Evolutionary conservation across 2,888 invertebrate species (phyloP).

Genomic region (Stenodema calcarata): DNA sequence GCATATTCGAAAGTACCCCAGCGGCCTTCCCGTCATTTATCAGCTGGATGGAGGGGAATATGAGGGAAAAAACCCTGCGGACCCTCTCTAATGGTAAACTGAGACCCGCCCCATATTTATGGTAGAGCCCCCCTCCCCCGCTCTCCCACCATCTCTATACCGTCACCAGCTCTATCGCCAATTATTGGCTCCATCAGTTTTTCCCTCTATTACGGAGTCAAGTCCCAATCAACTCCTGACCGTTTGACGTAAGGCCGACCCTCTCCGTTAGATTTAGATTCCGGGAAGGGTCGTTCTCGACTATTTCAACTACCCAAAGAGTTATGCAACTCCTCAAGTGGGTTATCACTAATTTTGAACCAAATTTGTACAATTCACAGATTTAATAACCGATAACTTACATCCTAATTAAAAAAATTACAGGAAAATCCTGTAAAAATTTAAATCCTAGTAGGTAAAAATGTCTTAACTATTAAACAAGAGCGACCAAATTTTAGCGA

Average conservation of each 20-base stretch:
- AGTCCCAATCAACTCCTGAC: neutral
- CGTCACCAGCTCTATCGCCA: neutral
- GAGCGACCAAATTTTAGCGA: no score
- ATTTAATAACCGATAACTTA: no score
- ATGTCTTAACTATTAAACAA: no score
- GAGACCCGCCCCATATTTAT: slow-evolving; percentile 11
- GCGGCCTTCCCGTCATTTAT: neutral
- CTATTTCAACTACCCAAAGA: no score
- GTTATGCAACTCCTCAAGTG: no score
- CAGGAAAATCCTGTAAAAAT: no score
- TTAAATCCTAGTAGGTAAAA: no score
- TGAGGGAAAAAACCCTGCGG: neutral
- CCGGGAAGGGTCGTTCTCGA: neutral
- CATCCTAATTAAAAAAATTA: no score
- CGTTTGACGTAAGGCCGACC: neutral
- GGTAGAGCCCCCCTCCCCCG: neutral
- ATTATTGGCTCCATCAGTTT: neutral
- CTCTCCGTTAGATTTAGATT: neutral
- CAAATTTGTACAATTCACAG: no score
- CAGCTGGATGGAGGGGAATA: neutral
- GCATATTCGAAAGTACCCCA: slow-evolving; percentile 13
- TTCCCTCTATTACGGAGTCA: neutral
- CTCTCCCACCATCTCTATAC: no score
- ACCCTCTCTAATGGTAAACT: neutral
- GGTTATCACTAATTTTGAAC: no score